Conservation (phyloP, 2,113 vertebrate species). For the Collichthys lucidus region DNA sequence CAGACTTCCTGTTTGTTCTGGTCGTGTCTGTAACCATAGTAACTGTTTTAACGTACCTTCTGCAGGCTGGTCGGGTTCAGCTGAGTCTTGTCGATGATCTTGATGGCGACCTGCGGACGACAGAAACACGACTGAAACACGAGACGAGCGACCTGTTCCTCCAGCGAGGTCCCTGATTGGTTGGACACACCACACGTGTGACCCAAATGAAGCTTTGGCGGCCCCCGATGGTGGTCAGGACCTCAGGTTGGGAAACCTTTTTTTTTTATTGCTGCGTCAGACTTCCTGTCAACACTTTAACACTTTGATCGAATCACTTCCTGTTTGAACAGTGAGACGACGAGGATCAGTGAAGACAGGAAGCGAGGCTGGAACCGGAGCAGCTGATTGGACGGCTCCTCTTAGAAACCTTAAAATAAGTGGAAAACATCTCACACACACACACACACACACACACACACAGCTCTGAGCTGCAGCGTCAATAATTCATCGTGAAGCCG, state of each 20-base stretch:
- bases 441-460: neutral
- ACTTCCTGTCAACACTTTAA: too few relatives aligned
- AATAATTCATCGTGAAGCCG: conserved; percentile 33
- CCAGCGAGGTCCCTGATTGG: too few relatives aligned
- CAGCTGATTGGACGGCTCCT: conserved; percentile 24
- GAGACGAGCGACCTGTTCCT: too few relatives aligned
- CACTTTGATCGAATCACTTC: neutral
- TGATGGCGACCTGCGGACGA: conserved; percentile 55
- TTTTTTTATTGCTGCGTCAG: too few relatives aligned
- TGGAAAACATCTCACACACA: neutral
- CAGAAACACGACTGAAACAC: neutral
- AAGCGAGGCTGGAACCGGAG: neutral
- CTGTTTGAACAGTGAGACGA: neutral
- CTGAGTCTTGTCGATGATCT: conserved; percentile 65
- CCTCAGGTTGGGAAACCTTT: too few relatives aligned
- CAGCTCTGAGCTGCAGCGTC: conserved; percentile 35
- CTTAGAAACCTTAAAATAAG: conserved; percentile 40
- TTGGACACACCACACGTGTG: too few relatives aligned
- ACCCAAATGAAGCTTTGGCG: too few relatives aligned
- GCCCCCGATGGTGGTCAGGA: too few relatives aligned
- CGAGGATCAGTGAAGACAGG: conserved; percentile 8
- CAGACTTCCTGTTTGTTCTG: too few relatives aligned
- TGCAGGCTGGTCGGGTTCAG: conserved; percentile 65
- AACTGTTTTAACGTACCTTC: conserved; percentile 37
- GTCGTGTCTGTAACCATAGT: too few relatives aligned